Conservation (phyloP, 2,888 invertebrate species). For the Abrostola tripartita region DNA sequence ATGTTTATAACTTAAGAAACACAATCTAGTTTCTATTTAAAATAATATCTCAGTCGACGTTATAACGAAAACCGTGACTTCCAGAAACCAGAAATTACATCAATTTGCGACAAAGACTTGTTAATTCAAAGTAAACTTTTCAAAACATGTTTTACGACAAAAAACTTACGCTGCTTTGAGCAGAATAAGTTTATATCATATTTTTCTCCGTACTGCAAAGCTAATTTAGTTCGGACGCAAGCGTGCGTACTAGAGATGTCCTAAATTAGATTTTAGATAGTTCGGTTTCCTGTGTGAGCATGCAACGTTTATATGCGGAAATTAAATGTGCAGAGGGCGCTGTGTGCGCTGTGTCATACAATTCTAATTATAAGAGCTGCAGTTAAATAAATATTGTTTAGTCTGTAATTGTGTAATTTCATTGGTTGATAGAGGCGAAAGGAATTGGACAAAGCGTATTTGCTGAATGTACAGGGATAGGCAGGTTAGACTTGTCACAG, state of each 20-base stretch:
- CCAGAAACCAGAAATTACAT: slow-evolving; percentile 21
- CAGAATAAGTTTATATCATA: slow-evolving; percentile 16
- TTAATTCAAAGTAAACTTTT: slow-evolving; percentile 31
- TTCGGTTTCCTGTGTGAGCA: slow-evolving; percentile 54
- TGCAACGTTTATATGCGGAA: slow-evolving; percentile 62
- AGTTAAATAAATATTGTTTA: slow-evolving; percentile 2
- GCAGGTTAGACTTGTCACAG: too few relatives aligned
- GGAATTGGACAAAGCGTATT: neutral
- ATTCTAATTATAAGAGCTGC: slow-evolving; percentile 20
- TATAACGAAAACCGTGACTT: neutral
- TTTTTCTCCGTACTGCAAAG: slow-evolving; percentile 31
- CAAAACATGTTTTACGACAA: slow-evolving; percentile 22
- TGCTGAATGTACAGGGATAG: too few relatives aligned
- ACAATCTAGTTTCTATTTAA: neutral
- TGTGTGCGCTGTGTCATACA: slow-evolving; percentile 44
- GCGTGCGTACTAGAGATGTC: slow-evolving; percentile 46
- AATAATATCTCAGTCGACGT: neutral
- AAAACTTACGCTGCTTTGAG: slow-evolving; percentile 24
- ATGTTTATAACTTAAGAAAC: neutral
- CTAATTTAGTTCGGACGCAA: slow-evolving; percentile 44
- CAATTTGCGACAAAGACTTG: slow-evolving; percentile 33
- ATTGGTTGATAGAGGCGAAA: neutral
- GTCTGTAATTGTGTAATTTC: neutral
- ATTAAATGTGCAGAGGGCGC: slow-evolving; percentile 61
- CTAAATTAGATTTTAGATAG: slow-evolving; percentile 66